phyloP scores from a whole-genome alignment of 2,888 invertebrate species.

The Scaptomyza polygonia region DNA sequence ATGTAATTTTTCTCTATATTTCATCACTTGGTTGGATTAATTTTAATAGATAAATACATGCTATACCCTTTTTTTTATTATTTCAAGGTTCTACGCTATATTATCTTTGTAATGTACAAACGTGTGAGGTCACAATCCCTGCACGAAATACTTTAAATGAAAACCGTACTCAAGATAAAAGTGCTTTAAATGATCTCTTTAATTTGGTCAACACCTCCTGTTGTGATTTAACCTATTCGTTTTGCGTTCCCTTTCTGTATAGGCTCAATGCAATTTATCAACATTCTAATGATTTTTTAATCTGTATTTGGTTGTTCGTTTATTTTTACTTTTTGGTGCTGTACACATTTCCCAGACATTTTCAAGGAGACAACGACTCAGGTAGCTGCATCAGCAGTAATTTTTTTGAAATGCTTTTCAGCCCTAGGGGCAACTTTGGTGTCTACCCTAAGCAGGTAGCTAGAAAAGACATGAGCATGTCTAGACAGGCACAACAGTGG shows the following conservation, averaged over 20 bases:
- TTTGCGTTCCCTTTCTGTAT: neutral
- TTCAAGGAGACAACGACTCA: constrained; percentile 29
- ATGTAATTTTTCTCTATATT: no score
- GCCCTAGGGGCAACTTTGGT: constrained; percentile 21
- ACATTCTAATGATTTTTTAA: constrained; percentile 70
- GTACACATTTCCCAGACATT: constrained; percentile 48
- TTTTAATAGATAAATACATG: no score
- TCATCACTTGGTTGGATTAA: no score
- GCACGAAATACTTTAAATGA: neutral
- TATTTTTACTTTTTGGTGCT: constrained; percentile 35
- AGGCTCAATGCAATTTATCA: constrained; percentile 63
- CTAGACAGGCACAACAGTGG: constrained; percentile 62
- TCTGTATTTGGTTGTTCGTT: constrained; percentile 30
- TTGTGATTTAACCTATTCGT: constrained; percentile 42
- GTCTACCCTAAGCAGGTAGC: constrained; percentile 43
- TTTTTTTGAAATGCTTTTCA: constrained; percentile 23
- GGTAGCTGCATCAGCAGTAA: constrained; percentile 32
- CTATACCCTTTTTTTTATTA: no score
- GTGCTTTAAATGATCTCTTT: constrained; percentile 54
- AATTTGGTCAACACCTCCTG: constrained; percentile 66
- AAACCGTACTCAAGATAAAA: constrained; percentile 9
- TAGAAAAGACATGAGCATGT: constrained; percentile 41
- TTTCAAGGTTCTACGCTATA: no score
- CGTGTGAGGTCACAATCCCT: constrained; percentile 27
- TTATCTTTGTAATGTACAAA: constrained; percentile 8